Base-by-base conservation (phyloP, 2,113 vertebrate species). In the Indri indri region DNA sequence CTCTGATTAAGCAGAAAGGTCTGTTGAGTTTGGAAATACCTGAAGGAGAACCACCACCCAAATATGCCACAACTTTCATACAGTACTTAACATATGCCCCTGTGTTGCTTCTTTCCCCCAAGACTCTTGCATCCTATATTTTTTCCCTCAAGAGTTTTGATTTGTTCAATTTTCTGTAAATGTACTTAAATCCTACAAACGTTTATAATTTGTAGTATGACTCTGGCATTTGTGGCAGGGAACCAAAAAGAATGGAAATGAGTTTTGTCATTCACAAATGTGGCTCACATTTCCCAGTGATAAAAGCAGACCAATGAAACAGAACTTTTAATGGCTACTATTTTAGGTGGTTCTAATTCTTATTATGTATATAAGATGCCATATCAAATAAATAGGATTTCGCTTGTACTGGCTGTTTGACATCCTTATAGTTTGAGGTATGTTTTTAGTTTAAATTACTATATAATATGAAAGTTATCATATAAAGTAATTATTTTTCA, bases 221-320 rank as follows among this genome's bases (percentile, higher is more conserved):
- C 37, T 88, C 89, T 96, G 80, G 25, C 47, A 13, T 95, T 95
- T 95, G 74, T 97, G 91, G 54, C 88, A 96, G 47, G 54, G 65
- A 95, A 97, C 68, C 74, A 97, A 68, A 96, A 96, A 83, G 82
- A 95, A 73, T 95, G 50, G 50, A 87, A 92, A 84, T 96, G 34
- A 94, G 61, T 97, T 96, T 95, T 97, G 50, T 79, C 91, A 86
- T 97, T 97, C 87, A 97, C 74, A 95, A 73, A 88, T 96, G 27
- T 95, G 71, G 42, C 32, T 90, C 94, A n/a, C 47, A 18, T 70
- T 88, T 92, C 20, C 85, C 47, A 82, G 8, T 88, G 34, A 82
- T 96, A 40, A 54, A 97, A 74, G 40, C 30, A 83, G 59, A 68
- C 70, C 71, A 90, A 42, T 84, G 86, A 91, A 94, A 79, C 34